phyloP scores from a whole-genome alignment of 2,113 vertebrate species.

The Megalops atlanticus region DNA sequence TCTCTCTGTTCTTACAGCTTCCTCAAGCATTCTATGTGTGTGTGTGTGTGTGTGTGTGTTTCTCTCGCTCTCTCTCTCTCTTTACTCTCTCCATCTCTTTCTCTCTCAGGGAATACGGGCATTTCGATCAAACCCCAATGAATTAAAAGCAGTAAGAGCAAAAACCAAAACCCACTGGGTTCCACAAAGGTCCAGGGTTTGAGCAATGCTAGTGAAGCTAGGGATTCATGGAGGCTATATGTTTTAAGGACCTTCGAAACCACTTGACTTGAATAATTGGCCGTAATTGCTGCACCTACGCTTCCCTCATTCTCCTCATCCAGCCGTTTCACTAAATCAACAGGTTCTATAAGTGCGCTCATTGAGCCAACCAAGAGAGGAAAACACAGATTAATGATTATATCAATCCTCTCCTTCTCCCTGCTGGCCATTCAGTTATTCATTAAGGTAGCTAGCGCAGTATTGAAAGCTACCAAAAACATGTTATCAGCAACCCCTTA shows the following conservation, averaged over 20 bases:
- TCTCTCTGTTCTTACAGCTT: background rate
- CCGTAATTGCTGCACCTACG: background rate
- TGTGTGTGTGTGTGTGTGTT: background rate
- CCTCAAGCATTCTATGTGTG: background rate
- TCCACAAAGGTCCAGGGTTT: background rate
- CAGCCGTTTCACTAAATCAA: constrained; percentile 4
- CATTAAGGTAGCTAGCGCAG: background rate
- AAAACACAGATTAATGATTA: background rate
- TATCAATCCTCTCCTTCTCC: background rate
- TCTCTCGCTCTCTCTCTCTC: constrained; percentile 17
- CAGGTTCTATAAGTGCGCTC: background rate
- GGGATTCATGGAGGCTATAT: background rate
- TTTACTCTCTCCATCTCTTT: background rate
- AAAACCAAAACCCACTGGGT: background rate
- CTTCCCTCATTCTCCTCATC: background rate
- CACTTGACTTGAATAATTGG: constrained; percentile 8
- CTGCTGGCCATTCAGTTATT: constrained; percentile 1
- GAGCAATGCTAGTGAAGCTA: background rate
- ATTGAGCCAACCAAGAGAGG: background rate
- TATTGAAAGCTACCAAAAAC: background rate
- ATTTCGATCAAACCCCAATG: background rate
- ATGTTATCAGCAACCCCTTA: background rate
- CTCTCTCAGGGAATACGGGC: background rate
- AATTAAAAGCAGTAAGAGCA: background rate
- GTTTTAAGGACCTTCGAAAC: background rate